These are phyloP conservation scores for Tauraco hartlaubi DNA, from an alignment of 2,797 vertebrate species.

Conservation along the genomic window DNA sequence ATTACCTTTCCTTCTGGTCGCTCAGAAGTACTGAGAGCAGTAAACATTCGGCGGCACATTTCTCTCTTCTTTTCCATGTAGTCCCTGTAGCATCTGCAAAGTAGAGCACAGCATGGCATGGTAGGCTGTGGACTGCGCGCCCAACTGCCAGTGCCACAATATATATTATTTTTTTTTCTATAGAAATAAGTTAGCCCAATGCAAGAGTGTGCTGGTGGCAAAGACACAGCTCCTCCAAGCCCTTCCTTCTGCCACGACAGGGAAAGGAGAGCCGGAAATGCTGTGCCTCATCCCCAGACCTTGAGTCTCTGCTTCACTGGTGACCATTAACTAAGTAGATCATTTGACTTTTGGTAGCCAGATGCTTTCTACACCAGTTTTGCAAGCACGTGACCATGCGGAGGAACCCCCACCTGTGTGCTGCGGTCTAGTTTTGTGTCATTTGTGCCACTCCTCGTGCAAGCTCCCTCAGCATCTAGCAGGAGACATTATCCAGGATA, in stretches of 20 bases:
- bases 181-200: neutral
- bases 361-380: neutral
- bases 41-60: conserved; percentile 81
- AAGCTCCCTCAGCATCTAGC: neutral
- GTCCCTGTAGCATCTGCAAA: conserved; percentile 72
- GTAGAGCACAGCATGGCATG: neutral
- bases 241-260: neutral
- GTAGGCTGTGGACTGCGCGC: neutral
- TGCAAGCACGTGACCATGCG: neutral
- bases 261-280: neutral
- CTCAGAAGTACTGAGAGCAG: neutral
- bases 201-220: neutral
- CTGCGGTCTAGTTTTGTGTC: neutral
- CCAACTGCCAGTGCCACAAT: neutral
- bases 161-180: neutral
- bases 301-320: neutral
- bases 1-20: conserved; percentile 68
- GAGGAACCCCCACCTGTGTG: neutral
- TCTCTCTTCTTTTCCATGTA: conserved; percentile 73
- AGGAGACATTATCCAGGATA: neutral
- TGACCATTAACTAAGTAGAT: neutral
- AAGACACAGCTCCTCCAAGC: neutral
- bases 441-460: neutral
- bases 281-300: neutral
- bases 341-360: neutral